Base-by-base conservation (phyloP, 1,140 invertebrate species). In the Sycophila sp. region DNA sequence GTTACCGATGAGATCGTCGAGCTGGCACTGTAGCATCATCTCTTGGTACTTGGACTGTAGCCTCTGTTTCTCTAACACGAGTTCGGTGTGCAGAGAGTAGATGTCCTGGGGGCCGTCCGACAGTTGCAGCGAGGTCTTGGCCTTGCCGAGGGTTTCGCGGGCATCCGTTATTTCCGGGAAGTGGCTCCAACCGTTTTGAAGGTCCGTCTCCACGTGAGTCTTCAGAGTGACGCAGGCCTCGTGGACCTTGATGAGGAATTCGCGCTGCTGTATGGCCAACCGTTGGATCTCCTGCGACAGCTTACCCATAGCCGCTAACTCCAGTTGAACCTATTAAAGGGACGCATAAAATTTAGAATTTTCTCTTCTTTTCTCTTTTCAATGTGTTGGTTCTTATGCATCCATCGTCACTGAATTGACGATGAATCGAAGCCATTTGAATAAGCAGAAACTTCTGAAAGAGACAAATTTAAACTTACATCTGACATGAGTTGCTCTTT, bases 211-310 rank as follows among this genome's bases (percentile, higher is more conserved):
- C 19, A 93, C 89, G 79, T 92, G 90, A 24, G 90, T 90, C 76
- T 93, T 92, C 49, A 93, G 81, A 56, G 91, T 91, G 11, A 91
- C 90, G 78, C 91, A 91, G 13, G 91, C 90, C 75, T 93, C 91
- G 28, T 92, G 84, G n/a, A 92, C 91, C 80, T 92, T 91, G 58
- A 92, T 87, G 42, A 93, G 80, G 74, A 93, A 91, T 71, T 91
- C 90, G 47, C 92, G 87, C 80, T 93, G 92, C 71, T 90, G 89
- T 80, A 86, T 85, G 40, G 89, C 89, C 74, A 93, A 83, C 75
- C 87, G 88, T 80, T 89, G 89, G 47, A 91, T 90, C 72, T 91
- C 91, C 53, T 81, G 79, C 30, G 89, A 86, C 77, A 90, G 86
- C 74, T 89, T 90, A 58, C 82, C 80, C 79, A 88, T 86, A 28